These are phyloP conservation scores for Drepana arcuata DNA, from an alignment of 1,140 invertebrate genomes.

Conservation along the genomic window DNA sequence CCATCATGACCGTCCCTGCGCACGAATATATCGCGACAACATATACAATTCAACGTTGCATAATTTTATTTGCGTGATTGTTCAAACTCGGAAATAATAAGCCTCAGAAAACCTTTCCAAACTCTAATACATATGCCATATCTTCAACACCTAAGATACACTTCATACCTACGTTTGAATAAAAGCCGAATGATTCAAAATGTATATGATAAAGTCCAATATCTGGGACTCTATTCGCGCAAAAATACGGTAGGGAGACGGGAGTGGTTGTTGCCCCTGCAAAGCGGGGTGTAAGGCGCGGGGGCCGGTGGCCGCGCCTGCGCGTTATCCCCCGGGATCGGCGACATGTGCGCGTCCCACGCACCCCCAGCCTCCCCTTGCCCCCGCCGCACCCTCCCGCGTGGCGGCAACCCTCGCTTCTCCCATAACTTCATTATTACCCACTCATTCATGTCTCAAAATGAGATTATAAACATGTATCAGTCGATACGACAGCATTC, in stretches of 20 bases:
- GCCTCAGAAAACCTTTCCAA: too few relatives aligned
- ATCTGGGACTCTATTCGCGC: slow-evolving; percentile 60
- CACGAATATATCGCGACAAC: too few relatives aligned
- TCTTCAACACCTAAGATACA: too few relatives aligned
- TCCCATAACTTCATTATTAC: slow-evolving; percentile 49
- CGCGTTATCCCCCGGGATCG: slow-evolving; percentile 24
- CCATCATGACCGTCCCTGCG: too few relatives aligned
- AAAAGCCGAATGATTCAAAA: not conserved
- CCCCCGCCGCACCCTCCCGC: slow-evolving; percentile 12
- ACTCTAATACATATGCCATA: too few relatives aligned
- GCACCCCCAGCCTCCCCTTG: slow-evolving; percentile 14
- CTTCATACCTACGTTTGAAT: not conserved
- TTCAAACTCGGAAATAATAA: too few relatives aligned
- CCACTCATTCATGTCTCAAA: slow-evolving; percentile 62
- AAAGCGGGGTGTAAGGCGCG: slow-evolving; percentile 34
- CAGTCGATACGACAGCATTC: too few relatives aligned
- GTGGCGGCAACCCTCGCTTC: slow-evolving; percentile 14
- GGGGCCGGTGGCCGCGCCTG: slow-evolving; percentile 35
- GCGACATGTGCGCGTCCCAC: slow-evolving; percentile 30
- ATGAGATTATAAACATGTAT: too few relatives aligned
- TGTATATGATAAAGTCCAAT: too few relatives aligned
- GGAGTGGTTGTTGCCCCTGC: slow-evolving; percentile 57
- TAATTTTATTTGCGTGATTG: too few relatives aligned
- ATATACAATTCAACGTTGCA: too few relatives aligned
- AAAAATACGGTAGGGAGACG: slow-evolving; percentile 49